phyloP scores from a whole-genome alignment of 2,888 invertebrate species.

The Oscheius onirici region DNA sequence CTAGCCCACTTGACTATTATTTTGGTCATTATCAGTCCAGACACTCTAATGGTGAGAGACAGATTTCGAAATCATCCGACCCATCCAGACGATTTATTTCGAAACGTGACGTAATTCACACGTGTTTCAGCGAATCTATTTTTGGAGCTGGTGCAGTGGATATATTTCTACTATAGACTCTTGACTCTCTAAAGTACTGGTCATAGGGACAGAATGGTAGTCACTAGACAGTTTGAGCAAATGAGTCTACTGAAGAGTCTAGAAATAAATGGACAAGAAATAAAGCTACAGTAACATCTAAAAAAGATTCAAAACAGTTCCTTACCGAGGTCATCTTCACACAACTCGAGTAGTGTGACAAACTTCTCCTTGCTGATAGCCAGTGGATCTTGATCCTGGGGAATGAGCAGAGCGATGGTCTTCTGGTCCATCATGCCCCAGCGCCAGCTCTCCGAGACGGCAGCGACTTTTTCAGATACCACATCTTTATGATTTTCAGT shows the following conservation, averaged over 20 bases:
- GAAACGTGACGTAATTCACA: no score
- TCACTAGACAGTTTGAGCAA: neutral
- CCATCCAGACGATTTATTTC: no score
- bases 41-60: no score
- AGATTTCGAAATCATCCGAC: no score
- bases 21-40: no score
- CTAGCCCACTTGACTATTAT: no score
- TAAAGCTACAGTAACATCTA: neutral
- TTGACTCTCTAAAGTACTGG: neutral
- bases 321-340: conserved; percentile 51
- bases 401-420: conserved; percentile 46
- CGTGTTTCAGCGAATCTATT: no score
- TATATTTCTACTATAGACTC: neutral
- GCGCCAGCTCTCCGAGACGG: conserved; percentile 51
- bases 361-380: conserved; percentile 52
- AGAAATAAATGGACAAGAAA: neutral
- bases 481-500: conserved; percentile 14
- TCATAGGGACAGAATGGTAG: neutral
- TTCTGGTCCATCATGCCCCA: conserved; percentile 44
- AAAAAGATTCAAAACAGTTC: neutral
- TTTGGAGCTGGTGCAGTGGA: neutral
- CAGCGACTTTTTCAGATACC: conserved; percentile 36
- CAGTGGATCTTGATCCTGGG: conserved; percentile 46
- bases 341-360: conserved; percentile 55
- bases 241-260: neutral